phyloP scores from a whole-genome alignment of 2,113 vertebrate genomes.

The Tauraco erythrolophus region DNA sequence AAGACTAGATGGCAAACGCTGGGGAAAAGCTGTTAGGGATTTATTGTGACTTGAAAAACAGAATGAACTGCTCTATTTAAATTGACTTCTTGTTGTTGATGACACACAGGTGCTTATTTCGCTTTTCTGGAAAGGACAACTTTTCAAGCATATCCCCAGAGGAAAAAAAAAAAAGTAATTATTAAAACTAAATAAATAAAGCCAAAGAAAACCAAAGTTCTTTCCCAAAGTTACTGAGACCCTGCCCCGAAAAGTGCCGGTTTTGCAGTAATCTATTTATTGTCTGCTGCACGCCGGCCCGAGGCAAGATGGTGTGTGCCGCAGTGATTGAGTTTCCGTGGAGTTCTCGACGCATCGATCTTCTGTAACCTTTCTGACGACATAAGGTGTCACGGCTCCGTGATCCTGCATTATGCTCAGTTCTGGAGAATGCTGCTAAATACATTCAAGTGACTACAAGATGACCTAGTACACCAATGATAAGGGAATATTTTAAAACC shows the following conservation, averaged over 20 bases:
- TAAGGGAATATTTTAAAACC: conserved; percentile 87
- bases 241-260: conserved; percentile 69
- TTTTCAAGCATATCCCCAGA: conserved; percentile 75
- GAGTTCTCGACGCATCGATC: conserved; percentile 75
- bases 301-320: conserved; percentile 60
- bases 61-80: conserved; percentile 74
- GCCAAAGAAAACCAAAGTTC: conserved; percentile 80
- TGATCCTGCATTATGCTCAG: conserved; percentile 80
- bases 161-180: conserved; percentile 22
- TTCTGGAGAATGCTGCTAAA: conserved; percentile 86
- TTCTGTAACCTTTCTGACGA: conserved; percentile 76
- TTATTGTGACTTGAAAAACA: conserved; percentile 80
- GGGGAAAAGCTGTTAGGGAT: conserved; percentile 73
- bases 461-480: conserved; percentile 85
- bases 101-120: conserved; percentile 76
- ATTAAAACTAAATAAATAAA: conserved; percentile 54
- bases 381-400: conserved; percentile 80
- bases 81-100: conserved; percentile 73
- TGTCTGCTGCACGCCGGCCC: conserved; percentile 73
- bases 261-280: conserved; percentile 81
- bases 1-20: conserved; percentile 79
- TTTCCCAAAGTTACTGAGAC: conserved; percentile 77
- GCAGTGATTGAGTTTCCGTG: conserved; percentile 72
- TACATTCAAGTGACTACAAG: conserved; percentile 81
- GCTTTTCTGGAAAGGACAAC: conserved; percentile 72